Evolutionary conservation across 92 coral and sea anemone species (phyloP).

Genomic region (Epizoanthus scotinus): DNA sequence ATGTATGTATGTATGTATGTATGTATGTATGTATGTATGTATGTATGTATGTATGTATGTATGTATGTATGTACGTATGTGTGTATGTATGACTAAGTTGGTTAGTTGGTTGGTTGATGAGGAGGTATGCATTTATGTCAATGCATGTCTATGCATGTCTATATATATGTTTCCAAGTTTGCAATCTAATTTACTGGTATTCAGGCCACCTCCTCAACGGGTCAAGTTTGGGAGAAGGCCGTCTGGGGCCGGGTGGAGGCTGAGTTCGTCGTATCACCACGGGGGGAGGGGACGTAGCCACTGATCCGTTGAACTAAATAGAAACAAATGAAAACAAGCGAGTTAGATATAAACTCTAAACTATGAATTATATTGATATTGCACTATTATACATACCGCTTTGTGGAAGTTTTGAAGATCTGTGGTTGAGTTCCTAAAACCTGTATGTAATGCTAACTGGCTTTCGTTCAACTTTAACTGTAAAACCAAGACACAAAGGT

Average conservation of each 20-base stretch:
- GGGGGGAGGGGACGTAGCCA: conserved; percentile 17
- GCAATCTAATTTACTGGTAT: conserved; percentile 21
- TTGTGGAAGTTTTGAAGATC: conserved; percentile 56
- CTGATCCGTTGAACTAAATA: conserved; percentile 34
- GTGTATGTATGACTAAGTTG: too few species aligned
- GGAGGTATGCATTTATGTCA: too few species aligned
- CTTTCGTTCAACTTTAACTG: conserved; percentile 79
- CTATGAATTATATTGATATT: neutral
- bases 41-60: neutral
- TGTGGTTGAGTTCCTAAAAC: conserved; percentile 61
- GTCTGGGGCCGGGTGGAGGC: conserved; percentile 36
- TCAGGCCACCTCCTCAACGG: conserved; percentile 44
- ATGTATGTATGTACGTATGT: too few species aligned
- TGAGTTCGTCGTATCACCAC: conserved; percentile 33
- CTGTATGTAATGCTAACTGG: conserved; percentile 58
- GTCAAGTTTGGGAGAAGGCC: conserved; percentile 37
- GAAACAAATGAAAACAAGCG: neutral
- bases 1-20: neutral
- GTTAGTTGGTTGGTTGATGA: too few species aligned
- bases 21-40: neutral
- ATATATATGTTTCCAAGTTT: too few species aligned
- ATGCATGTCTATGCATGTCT: too few species aligned
- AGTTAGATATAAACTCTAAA: neutral
- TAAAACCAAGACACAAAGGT: neutral
- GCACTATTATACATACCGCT: conserved; percentile 22